These are phyloP conservation scores for Climacteris rufus DNA, from an alignment of 2,113 vertebrate species.

Conservation along the genomic window DNA sequence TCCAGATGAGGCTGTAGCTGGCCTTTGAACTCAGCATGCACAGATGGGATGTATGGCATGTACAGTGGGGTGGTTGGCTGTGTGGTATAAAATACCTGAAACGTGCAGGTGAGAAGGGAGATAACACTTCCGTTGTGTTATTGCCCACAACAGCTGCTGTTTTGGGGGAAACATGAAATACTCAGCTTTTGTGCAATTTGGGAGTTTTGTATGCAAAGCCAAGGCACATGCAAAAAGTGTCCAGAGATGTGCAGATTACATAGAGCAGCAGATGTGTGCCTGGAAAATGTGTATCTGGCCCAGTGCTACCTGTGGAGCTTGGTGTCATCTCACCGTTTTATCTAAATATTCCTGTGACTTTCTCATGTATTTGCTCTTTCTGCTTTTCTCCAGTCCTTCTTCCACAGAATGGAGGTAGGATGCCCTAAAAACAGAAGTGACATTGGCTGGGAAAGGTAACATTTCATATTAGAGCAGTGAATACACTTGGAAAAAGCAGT, in stretches of 20 bases:
- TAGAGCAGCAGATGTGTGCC: not conserved
- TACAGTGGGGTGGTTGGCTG: not conserved
- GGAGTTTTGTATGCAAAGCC: not conserved
- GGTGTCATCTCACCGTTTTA: not conserved
- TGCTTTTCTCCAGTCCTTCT: not conserved
- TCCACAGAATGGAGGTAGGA: not conserved
- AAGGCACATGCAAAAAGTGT: not conserved
- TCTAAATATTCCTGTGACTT: not conserved
- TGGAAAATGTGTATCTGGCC: not conserved
- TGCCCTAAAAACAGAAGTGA: not conserved
- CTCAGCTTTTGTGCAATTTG: not conserved
- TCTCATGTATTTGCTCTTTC: not conserved
- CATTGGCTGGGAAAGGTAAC: not conserved
- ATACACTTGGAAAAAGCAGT: not conserved
- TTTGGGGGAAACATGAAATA: not conserved
- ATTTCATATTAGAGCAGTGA: not conserved
- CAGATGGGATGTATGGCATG: not conserved
- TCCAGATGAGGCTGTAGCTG: not conserved
- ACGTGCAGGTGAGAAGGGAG: not conserved
- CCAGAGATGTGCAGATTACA: not conserved
- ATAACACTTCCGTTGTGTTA: no score
- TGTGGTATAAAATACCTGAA: accelerated
- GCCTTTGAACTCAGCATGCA: not conserved
- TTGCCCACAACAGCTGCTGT: no score
- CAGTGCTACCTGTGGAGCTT: not conserved